Base-by-base conservation (phyloP, 1,140 invertebrate species). In the Brachionus rubens region DNA sequence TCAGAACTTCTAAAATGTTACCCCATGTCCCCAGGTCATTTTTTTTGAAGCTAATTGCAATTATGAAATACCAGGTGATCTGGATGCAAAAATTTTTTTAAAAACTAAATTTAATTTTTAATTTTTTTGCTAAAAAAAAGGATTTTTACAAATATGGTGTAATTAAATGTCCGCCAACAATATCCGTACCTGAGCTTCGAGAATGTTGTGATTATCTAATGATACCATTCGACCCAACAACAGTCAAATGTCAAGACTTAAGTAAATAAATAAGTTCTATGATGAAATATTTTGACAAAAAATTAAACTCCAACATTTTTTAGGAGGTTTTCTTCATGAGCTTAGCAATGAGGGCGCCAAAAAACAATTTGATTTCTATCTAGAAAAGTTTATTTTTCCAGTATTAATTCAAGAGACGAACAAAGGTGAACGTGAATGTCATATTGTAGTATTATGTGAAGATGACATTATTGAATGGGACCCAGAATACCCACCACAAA, bases 181-280 rank as follows among this genome's bases (percentile, higher is more conserved):
- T 95, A 3, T 89, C 91, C 3, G 91, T 96, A 12, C 92, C 94
- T 81, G 96, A 99, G 85, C 84, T 99, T 41, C 86, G 95, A 62
- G 97, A 99, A 85, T 96, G 96, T 24, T 99, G 96, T 82, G 97
- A 99, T 85, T 99, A 99, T 84, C 86, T 99, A 30, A 88, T 99
- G 1, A 91, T 99, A 80, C 97, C 97, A 19, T 99, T 99, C 84
- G 93, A 97, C 87, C 92, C 94, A 2, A 90, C 89, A 59, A 98
- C 96, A 36, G 90, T 99, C 40, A 92, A 95, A 82, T 98, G 94
- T 85, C 91, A 94, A 85, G 94, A 95, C 87, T 87, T 96, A 77
- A 87, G 92, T 93, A 65, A 43, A n/a, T 4, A 40, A 40, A 54
- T 54, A 0, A 54, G 16, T n/a, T 36, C 0, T 43, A 87, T 90